These are phyloP conservation scores for Cheumatopsyche charites DNA, from an alignment of 1,140 invertebrate species.

Conservation along the genomic window DNA sequence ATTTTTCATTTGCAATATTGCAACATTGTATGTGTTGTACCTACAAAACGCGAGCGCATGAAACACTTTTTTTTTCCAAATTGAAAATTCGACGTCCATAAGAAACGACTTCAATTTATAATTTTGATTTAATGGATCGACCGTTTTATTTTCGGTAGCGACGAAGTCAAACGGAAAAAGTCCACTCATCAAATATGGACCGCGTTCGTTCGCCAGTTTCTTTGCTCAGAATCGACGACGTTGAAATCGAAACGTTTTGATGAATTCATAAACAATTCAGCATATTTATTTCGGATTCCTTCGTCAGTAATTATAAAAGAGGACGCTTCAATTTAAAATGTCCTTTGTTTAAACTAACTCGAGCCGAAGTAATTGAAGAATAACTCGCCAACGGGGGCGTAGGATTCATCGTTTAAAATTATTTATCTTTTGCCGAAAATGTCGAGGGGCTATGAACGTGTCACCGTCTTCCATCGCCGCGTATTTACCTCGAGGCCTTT, in stretches of 20 bases:
- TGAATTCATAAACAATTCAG: conserved; percentile 47
- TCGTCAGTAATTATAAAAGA: conserved; percentile 46
- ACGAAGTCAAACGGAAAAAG: conserved; percentile 39
- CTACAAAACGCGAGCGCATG: no score
- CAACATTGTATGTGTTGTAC: no score
- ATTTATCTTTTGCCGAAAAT: conserved; percentile 43
- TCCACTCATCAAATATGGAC: conserved; percentile 44
- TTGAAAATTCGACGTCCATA: no score
- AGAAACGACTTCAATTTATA: conserved; percentile 34
- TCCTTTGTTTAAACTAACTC: conserved; percentile 48
- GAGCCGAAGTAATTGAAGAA: conserved; percentile 48
- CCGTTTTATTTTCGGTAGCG: conserved; percentile 34
- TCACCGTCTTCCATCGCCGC: conserved; percentile 4
- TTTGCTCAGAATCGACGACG: conserved; percentile 29
- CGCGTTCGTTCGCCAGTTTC: conserved; percentile 37
- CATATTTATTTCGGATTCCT: conserved; percentile 44
- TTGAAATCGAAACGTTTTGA: conserved; percentile 37
- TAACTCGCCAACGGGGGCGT: conserved; percentile 35
- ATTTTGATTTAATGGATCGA: conserved; percentile 44
- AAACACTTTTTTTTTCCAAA: no score
- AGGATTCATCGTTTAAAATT: conserved; percentile 31
- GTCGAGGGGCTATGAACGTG: conserved; percentile 21
- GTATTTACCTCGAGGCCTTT: conserved; percentile 35
- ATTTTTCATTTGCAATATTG: no score
- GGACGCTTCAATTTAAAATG: conserved; percentile 44